Conservation (phyloP, 1,140 invertebrate genomes). For the Panagrolaimus sp. region DNA sequence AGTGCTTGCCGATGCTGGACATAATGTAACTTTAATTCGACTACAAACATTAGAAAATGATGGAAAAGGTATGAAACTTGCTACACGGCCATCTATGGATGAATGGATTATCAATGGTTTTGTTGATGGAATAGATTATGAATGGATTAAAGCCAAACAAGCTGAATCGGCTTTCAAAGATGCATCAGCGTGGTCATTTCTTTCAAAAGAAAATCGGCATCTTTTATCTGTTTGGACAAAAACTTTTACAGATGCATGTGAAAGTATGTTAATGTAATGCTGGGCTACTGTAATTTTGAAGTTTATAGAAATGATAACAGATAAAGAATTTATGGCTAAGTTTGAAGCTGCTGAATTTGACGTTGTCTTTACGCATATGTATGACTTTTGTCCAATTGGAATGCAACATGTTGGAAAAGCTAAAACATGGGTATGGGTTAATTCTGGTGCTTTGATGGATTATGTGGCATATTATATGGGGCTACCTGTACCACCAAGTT, state of each 20-base stretch:
- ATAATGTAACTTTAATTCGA: slow-evolving; percentile 4
- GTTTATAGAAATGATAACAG: not conserved
- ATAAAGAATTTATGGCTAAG: not conserved
- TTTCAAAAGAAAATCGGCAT: not conserved
- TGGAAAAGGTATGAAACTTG: not conserved
- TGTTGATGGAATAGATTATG: not conserved
- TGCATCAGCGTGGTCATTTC: not conserved
- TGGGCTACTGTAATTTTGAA: not conserved
- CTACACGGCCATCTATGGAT: not conserved
- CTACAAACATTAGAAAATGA: slow-evolving; percentile 3
- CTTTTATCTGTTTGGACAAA: not conserved
- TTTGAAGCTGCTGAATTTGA: not conserved
- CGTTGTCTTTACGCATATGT: slow-evolving; percentile 3
- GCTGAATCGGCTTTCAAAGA: not conserved
- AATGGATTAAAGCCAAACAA: not conserved
- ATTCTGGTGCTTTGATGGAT: slow-evolving; percentile 2
- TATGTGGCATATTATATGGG: slow-evolving; percentile 6
- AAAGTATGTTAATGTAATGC: not conserved
- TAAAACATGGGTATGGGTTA: not conserved
- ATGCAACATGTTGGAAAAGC: not conserved
- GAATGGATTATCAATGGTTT: not conserved
- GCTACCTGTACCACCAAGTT: not conserved
- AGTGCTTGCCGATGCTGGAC: not conserved
- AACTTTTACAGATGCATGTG: not conserved
- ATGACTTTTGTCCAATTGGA: not conserved